A percentile compares a stretch with the other conserved stretches of the same genome.
Conservation (phyloP, 2,113 vertebrate genomes). For the Mastomys natalensis region DNA sequence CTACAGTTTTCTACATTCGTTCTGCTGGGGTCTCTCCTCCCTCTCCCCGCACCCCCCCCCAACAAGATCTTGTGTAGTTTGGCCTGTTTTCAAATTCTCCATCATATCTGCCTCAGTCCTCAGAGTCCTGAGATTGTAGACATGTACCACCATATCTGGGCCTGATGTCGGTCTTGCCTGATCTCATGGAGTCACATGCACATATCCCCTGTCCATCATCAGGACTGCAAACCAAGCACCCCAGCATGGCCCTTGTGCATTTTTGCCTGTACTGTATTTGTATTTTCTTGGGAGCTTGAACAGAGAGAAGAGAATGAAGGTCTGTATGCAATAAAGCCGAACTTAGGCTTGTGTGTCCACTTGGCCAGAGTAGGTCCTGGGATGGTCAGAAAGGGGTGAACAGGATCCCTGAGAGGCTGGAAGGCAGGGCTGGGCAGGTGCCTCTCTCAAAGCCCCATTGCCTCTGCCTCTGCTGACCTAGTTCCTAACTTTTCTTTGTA, state of each 20-base stretch:
- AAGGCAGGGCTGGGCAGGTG: background rate
- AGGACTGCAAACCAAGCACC: background rate
- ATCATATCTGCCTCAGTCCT: background rate
- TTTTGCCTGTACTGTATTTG: background rate
- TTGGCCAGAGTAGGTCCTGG: background rate
- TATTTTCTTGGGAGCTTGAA: background rate
- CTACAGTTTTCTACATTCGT: background rate
- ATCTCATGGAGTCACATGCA: fast-evolving
- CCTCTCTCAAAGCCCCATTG: background rate
- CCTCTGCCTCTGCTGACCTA: slow-evolving; percentile 60
- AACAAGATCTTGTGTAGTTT: background rate
- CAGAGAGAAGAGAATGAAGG: background rate
- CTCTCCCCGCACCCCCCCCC: no score
- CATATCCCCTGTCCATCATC: background rate
- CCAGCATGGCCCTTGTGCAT: background rate
- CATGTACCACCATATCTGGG: background rate
- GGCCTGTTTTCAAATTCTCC: background rate
- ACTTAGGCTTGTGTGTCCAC: background rate
- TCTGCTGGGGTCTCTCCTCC: background rate
- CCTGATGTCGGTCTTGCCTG: background rate
- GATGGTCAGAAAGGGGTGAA: background rate
- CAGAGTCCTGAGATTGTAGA: background rate
- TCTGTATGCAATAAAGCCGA: background rate
- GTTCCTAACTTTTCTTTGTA: background rate
- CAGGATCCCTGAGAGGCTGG: background rate